Evolutionary conservation across 2,797 vertebrate genomes (phyloP).

Genomic region (Xenentodon cancila): DNA sequence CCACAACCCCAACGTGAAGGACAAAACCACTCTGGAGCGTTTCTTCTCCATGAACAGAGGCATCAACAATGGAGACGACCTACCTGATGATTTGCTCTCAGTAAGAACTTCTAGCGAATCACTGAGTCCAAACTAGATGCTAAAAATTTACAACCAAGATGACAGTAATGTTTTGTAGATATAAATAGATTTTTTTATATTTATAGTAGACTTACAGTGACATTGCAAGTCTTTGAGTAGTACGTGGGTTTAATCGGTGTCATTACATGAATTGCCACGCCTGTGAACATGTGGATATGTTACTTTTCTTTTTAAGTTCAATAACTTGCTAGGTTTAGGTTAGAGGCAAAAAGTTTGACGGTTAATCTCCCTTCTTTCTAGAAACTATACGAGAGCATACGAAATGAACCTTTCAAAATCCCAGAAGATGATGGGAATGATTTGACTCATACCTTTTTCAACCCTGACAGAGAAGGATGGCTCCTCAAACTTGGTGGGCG

Average conservation of each 20-base stretch:
- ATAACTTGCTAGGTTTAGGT: no score
- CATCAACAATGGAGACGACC: constrained; percentile 89
- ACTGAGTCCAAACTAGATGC: neutral
- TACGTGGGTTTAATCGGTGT: no score
- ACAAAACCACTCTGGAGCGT: constrained; percentile 89
- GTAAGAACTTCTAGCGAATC: constrained; percentile 67
- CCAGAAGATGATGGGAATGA: constrained; percentile 92
- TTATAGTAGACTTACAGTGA: no score
- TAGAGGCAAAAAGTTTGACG: neutral
- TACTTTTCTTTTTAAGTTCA: no score
- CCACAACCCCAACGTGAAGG: constrained; percentile 94
- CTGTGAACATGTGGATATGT: no score
- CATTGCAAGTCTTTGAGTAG: no score
- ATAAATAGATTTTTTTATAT: neutral
- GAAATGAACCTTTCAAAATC: constrained; percentile 93
- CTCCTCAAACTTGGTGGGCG: constrained; percentile 92
- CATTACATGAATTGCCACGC: no score
- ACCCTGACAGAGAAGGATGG: constrained; percentile 94
- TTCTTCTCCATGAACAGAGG: constrained; percentile 93
- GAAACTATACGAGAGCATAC: constrained; percentile 95
- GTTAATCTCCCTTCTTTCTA: constrained; percentile 52
- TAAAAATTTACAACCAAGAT: neutral
- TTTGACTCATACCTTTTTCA: constrained; percentile 96
- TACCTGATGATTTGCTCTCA: constrained; percentile 84
- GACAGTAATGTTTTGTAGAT: neutral